Evolutionary conservation across 2,888 invertebrate genomes (phyloP), one percentile per base, ranked within the genome.

Genomic region (Drosophila fulvimacula): DNA sequence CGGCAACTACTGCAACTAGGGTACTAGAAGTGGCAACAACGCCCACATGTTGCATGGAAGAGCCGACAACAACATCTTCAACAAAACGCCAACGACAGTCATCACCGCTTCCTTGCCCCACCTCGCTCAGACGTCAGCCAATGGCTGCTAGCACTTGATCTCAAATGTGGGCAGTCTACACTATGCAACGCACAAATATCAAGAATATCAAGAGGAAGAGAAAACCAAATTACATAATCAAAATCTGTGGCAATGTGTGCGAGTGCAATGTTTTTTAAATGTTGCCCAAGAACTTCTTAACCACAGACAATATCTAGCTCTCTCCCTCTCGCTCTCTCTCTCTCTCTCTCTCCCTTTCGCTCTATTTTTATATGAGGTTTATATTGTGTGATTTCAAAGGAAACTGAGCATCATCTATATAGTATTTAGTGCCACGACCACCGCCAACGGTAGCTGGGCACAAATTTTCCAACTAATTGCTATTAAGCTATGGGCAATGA

Each of bases 391-490:
- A 88, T 81, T 88, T 88, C 81, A 63, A 30, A 60, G 67, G 75
- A 82, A 55, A 57, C 27, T 57, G 46, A 13, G n/a, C 46, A 36
- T 19, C 34, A 19, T 49, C 30, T 62, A 19, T 11, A 24, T 34
- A 13, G 17, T 32, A 49, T 39, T 24, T 27, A 32, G 27, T 52
- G 32, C 48, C 38, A 15, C 67, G 70, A 82, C 66, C 69, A 70
- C 59, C 71, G 32, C 44, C 68, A 69, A 68, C 63, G 69, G 73
- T 71, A 79, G 78, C 69, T 53, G 53, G 39, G 57, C 52, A 81
- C 80, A 71, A 74, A 81, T 78, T 86, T 83, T 83, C 83, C 89
- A 73, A 87, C 89, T 83, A 83, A 88, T 83, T 87, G 89, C 70
- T 68, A 79, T 83, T 81, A 83, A 88, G 69, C 80, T 70, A 56